Percentiles rank a stretch among this genome's conserved stretches.
Conservation (phyloP, 2,888 invertebrate genomes). For the Iselma pallidipennis region DNA sequence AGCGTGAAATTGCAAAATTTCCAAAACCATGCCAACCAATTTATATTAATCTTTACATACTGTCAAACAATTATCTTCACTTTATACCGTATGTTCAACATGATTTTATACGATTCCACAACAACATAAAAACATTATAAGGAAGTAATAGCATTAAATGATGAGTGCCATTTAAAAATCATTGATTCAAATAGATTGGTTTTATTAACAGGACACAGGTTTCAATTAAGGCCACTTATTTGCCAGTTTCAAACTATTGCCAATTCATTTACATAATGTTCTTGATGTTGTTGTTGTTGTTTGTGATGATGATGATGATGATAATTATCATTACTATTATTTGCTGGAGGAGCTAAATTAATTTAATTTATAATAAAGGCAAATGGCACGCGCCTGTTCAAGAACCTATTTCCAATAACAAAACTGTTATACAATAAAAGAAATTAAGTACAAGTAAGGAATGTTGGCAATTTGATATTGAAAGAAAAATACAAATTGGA, state of each 20-base stretch:
- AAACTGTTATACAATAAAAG: too few species aligned
- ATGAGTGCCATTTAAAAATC: neutral
- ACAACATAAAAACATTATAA: neutral
- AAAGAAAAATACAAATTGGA: neutral
- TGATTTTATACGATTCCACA: neutral
- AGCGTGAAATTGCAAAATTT: constrained; percentile 2
- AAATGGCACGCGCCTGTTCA: neutral
- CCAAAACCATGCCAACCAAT: neutral
- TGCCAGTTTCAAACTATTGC: neutral
- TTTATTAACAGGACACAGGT: neutral
- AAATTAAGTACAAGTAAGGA: too few species aligned
- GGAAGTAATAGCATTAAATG: neutral
- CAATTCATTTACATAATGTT: neutral
- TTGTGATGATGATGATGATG: neutral
- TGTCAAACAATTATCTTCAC: neutral
- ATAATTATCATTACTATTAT: neutral
- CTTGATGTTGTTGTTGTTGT: neutral
- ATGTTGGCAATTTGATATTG: neutral
- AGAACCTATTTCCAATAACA: neutral
- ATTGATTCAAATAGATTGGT: neutral
- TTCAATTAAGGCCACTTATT: neutral
- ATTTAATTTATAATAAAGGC: neutral
- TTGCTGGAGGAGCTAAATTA: neutral
- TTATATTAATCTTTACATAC: neutral
- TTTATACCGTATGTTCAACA: neutral